Base-by-base conservation (phyloP, 1,140 invertebrate genomes). In the Heliconius hewitsoni region DNA sequence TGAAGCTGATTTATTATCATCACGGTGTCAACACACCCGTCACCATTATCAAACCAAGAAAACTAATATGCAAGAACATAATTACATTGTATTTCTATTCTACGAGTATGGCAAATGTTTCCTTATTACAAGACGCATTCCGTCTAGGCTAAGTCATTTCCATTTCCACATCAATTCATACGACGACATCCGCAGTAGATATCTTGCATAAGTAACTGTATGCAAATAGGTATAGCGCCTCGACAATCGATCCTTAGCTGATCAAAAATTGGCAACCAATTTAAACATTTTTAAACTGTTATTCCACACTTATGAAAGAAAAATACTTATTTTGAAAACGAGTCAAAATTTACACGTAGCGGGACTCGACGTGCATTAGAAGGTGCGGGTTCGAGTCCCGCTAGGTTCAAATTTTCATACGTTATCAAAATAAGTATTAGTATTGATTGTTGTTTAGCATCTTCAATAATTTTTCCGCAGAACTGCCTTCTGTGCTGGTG, bases 141-240 rank as follows among this genome's bases (percentile, higher is more conserved):
- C n/a, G 13, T 55, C 46, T 30, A 19, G 27, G 50, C 42, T 5
- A 52, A 52, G 73, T 34, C 46, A 74, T 74, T 66, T 39, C 73
- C 73, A 74, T 74, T 66, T 39, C 52, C 73, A 19, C 37, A 60
- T 39, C 52, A 57, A 55, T 74, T 74, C 73, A 74, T 60, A 34
- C 9, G 27, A 34, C 9, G 27, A 37, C 73, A 74, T 74, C 73
- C 73, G 50, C 6, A 37, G 57, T 66, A 27, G n/a, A 66, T 57
- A 57, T 27, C 57, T 66, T 27, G 57, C 57, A 60, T 60, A 60
- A 60, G 57, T 66, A 66, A 66, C 57, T 66, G 23, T 66, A 66
- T 66, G 57, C 11, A 30, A 66, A 60, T 60, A 3, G 9, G 23
- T 66, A 66, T 9, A 3, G 11, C 23, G 11, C 57, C 57, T 66